phyloP scores from a whole-genome alignment of 1,140 invertebrate species.

The Drosophila aff. region DNA sequence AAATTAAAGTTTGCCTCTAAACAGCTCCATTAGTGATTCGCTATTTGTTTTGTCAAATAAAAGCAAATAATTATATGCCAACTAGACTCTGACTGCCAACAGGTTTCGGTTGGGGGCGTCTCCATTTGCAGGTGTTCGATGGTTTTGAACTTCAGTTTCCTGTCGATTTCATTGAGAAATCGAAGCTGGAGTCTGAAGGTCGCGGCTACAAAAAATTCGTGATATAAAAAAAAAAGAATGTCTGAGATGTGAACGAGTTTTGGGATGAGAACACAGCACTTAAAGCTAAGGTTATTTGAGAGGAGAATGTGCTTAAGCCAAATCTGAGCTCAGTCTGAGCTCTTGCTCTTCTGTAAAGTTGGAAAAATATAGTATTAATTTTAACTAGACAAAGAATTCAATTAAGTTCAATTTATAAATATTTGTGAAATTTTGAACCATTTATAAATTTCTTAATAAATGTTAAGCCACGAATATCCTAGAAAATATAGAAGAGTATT shows the following conservation, averaged over 20 bases:
- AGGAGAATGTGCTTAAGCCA: background rate
- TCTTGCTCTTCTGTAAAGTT: background rate
- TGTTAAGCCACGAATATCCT: background rate
- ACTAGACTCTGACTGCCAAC: slow-evolving; percentile 34
- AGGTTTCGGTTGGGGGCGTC: slow-evolving; percentile 36
- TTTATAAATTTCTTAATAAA: background rate
- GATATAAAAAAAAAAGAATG: slow-evolving; percentile 29
- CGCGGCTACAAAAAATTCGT: slow-evolving; percentile 14
- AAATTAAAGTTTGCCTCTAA: slow-evolving; percentile 22
- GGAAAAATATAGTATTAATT: background rate
- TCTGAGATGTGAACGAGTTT: slow-evolving; percentile 33
- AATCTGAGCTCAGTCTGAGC: too few species aligned
- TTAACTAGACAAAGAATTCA: background rate
- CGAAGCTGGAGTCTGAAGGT: slow-evolving; percentile 60
- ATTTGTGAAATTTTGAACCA: background rate
- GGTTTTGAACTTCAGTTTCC: slow-evolving; percentile 42
- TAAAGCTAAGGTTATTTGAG: background rate
- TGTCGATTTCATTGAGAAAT: slow-evolving; percentile 65
- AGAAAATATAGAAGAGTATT: background rate
- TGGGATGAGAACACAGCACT: slow-evolving; percentile 6
- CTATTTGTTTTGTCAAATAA: slow-evolving; percentile 35
- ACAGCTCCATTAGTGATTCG: slow-evolving; percentile 51
- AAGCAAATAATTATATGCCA: slow-evolving; percentile 31
- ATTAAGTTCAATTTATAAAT: too few species aligned
- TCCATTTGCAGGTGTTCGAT: slow-evolving; percentile 27